These are phyloP conservation scores for Cottoperca gobio DNA, from an alignment of 2,797 vertebrate genomes.

Conservation along the genomic window DNA sequence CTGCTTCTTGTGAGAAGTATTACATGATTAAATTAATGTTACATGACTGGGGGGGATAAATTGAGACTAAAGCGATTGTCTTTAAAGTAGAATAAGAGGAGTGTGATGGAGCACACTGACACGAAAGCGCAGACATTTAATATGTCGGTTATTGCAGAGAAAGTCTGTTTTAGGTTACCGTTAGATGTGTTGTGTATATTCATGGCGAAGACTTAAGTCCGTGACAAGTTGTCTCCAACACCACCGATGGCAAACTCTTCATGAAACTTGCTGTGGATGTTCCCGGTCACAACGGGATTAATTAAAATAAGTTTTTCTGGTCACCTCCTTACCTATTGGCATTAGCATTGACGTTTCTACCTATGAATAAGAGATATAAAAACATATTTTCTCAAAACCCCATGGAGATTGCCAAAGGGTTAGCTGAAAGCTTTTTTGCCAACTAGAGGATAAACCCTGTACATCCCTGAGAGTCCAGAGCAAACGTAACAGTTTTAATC, in stretches of 20 bases:
- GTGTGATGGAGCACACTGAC: neutral
- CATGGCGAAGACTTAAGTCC: neutral
- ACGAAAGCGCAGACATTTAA: neutral
- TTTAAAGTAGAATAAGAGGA: neutral
- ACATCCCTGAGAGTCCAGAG: neutral
- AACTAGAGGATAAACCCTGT: neutral
- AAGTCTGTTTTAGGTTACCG: too few relatives aligned
- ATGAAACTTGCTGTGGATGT: neutral
- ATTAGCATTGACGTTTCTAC: neutral
- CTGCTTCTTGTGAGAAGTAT: constrained; percentile 17
- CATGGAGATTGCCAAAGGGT: neutral
- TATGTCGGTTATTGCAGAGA: neutral
- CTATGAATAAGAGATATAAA: neutral
- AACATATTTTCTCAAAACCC: neutral
- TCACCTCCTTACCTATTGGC: neutral
- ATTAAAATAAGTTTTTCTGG: too few relatives aligned
- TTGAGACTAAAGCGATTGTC: neutral
- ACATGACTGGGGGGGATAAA: constrained; percentile 9
- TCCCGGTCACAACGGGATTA: neutral
- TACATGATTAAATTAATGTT: constrained; percentile 28
- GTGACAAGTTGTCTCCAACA: neutral
- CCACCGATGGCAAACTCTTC: neutral
- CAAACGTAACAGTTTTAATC: neutral
- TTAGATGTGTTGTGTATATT: neutral
- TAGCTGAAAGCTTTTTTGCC: neutral